Conservation (phyloP, 2,888 invertebrate genomes). For the Drosophila neotestacea region DNA sequence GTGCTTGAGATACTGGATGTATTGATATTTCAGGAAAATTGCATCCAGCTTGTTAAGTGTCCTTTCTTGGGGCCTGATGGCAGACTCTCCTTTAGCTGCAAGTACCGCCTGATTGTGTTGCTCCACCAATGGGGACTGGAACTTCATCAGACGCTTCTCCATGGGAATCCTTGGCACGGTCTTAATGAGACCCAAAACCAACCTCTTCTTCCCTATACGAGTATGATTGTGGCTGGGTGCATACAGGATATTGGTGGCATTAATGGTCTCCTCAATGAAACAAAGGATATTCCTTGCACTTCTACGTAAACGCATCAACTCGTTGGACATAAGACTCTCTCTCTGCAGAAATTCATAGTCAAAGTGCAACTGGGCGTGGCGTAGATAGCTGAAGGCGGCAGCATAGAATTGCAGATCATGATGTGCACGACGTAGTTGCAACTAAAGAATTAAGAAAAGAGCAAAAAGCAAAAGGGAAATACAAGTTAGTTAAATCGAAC, state of each 20-base stretch:
- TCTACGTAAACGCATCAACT: constrained; percentile 58
- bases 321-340: constrained; percentile 54
- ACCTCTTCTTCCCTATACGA: background rate
- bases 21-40: constrained; percentile 71
- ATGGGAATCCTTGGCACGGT: constrained; percentile 61
- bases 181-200: constrained; percentile 5
- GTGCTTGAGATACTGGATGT: constrained; percentile 60
- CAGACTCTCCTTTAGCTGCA: constrained; percentile 34
- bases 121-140: constrained; percentile 60
- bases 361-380: constrained; percentile 67
- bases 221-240: background rate
- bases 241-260: constrained; percentile 49
- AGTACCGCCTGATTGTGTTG: constrained; percentile 48
- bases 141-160: constrained; percentile 64
- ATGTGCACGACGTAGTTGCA: constrained; percentile 75
- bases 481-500: background rate
- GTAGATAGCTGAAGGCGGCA: constrained; percentile 77
- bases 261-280: constrained; percentile 79
- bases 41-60: constrained; percentile 55
- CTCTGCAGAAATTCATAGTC: constrained; percentile 57
- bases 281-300: constrained; percentile 74
- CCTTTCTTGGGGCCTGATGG: background rate
- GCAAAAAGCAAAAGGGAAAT: constrained; percentile 1
- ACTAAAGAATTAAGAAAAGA: constrained; percentile 51
- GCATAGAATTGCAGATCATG: constrained; percentile 79